A percentile compares a stretch with the other conserved stretches of the same genome.
Conservation (phyloP, 92 coral and sea anemone genomes). For the Isaurus tuberculatus region DNA sequence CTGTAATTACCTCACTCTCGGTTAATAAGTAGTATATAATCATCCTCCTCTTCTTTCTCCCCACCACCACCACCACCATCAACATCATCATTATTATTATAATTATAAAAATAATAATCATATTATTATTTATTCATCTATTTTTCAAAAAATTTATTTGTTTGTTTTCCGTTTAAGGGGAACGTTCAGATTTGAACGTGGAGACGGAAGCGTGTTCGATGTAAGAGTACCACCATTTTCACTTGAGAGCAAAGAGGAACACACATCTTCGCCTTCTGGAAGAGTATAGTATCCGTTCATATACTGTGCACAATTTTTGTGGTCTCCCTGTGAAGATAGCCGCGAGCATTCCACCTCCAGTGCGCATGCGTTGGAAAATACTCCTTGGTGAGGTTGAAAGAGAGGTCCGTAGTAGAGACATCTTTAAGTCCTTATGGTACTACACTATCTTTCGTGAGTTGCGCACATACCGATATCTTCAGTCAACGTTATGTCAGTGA, state of each 20-base stretch:
- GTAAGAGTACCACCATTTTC: constrained; percentile 97
- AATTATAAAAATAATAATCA: too few relatives aligned
- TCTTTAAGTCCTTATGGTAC: too few relatives aligned
- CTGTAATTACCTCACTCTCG: too few relatives aligned
- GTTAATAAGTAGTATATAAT: too few relatives aligned
- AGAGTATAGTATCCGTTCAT: not conserved
- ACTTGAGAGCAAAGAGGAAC: constrained; percentile 95
- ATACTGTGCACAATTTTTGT: not conserved
- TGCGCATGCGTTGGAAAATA: not conserved
- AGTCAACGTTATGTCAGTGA: too few relatives aligned
- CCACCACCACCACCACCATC: too few relatives aligned
- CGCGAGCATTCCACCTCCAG: not conserved
- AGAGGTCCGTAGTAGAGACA: too few relatives aligned
- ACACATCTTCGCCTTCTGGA: constrained; percentile 52
- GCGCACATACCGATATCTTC: too few relatives aligned
- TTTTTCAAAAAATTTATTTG: too few relatives aligned
- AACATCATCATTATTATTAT: not conserved
- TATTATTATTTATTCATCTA: too few relatives aligned
- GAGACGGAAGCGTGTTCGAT: constrained; percentile 96
- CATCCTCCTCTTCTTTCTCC: too few relatives aligned
- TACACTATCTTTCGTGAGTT: too few relatives aligned
- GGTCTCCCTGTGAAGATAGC: constrained; percentile 1
- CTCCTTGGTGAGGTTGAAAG: not conserved
- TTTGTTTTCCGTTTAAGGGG: constrained; percentile 73
- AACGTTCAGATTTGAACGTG: constrained; percentile 91